phyloP scores from a whole-genome alignment of 2,888 invertebrate genomes.

The Cepaea hortensis region DNA sequence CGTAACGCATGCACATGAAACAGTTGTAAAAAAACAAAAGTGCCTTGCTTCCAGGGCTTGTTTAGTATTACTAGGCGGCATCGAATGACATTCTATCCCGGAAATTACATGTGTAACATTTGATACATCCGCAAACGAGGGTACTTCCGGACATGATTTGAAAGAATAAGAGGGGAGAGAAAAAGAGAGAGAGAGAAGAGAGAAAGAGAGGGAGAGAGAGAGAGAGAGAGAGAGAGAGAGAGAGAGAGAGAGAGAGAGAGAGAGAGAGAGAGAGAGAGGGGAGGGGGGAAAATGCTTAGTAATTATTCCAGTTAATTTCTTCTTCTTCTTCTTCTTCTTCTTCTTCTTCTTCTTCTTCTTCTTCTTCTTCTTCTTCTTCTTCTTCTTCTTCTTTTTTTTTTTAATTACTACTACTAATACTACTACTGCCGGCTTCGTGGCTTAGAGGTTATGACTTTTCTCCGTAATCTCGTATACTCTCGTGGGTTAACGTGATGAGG shows the following conservation, averaged over 20 bases:
- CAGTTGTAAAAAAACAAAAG: no score
- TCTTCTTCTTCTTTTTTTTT: conserved; percentile 13
- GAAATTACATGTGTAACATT: no score
- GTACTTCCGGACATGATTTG: not conserved
- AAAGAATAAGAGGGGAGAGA: not conserved
- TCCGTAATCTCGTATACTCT: no score
- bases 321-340: not conserved
- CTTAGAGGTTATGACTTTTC: no score
- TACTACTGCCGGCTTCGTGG: no score
- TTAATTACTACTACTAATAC: not conserved
- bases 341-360: conserved; percentile 4
- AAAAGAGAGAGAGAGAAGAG: not conserved
- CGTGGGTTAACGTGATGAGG: no score
- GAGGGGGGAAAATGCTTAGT: not conserved
- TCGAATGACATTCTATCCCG: no score
- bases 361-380: conserved; percentile 5
- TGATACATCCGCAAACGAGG: no score
- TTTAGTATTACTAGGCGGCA: no score
- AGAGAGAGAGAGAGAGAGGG: not conserved
- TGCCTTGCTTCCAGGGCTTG: no score
- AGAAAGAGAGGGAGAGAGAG: not conserved
- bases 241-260: not conserved
- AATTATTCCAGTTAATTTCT: not conserved
- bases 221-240: not conserved
- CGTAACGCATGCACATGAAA: no score